Evolutionary conservation across 2,797 vertebrate species (phyloP), one percentile per base, ranked within the genome.

Genomic region (Sylvilagus floridanus): DNA sequence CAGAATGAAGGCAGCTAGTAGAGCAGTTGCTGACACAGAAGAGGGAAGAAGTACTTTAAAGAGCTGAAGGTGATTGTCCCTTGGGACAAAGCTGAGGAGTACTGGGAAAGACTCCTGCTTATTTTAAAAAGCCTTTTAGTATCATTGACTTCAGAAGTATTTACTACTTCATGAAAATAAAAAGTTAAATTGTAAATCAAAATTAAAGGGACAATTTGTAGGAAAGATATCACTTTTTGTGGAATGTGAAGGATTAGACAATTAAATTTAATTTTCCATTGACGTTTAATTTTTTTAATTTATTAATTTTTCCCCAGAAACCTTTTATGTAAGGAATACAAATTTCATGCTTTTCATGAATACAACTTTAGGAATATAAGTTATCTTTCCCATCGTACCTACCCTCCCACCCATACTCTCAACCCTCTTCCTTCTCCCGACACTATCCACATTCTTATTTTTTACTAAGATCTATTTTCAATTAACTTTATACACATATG

Each of bases 121-220:
- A 71, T 84, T 47, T 75, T 90, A 26, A 90, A 21, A 92, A 86
- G 32, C 11, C 71, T 93, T 71, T 90, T 52, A 50, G 54, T 13
- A 85, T 77, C 66, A 57, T 83, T 94, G 79, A 22, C 22, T 84
- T 96, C 54, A 52, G 62, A 76, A 22, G 62, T 14, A 66, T 68
- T 83, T 73, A 68, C 69, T 93, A 85, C 5, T 65, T 81, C 37
- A 54, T 72, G 32, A 88, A 94, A 76, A 26, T 86, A 91, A 95
- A 88, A 90, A 47, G 37, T 50, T 78, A 78, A 42, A 21, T 32
- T 63, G 9, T 88, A 92, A 93, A 73, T 87, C 90, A 77, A 94
- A 91, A 92, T 69, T 66, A 65, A 92, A 95, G 88, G 37, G 6
- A 22, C 21, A 65, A 73, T 73, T 90, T 82, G 54, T 78, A 82